These are phyloP conservation scores for Rhingia rostrata DNA, from an alignment of 2,888 invertebrate genomes.

Conservation along the genomic window DNA sequence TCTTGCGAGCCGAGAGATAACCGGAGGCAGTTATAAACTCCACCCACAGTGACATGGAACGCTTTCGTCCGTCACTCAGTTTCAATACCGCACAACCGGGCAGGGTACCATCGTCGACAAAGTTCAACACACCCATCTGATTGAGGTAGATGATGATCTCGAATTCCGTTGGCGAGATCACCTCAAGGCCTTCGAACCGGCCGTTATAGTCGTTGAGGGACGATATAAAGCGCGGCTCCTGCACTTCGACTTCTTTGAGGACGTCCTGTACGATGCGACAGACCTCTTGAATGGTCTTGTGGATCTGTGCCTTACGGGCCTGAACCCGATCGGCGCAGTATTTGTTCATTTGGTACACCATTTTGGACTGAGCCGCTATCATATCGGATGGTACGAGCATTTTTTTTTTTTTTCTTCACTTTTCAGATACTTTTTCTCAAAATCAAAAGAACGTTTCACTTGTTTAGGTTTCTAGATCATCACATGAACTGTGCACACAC, in stretches of 20 bases:
- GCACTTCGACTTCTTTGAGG: slow-evolving; percentile 96
- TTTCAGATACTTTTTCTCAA: neutral
- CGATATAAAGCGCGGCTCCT: slow-evolving; percentile 97
- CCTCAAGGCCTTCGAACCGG: slow-evolving; percentile 95
- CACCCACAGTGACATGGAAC: slow-evolving; percentile 99
- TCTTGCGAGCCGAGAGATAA: slow-evolving; percentile 97
- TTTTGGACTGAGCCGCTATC: slow-evolving; percentile 97
- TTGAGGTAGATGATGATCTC: slow-evolving; percentile 97
- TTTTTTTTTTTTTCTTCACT: slow-evolving; percentile 78
- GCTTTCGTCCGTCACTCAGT: slow-evolving; percentile 96
- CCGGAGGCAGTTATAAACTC: slow-evolving; percentile 99
- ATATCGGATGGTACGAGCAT: slow-evolving; percentile 97
- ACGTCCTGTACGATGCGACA: slow-evolving; percentile 97
- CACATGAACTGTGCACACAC: slow-evolving; percentile 8
- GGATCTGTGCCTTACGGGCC: slow-evolving; percentile 92
- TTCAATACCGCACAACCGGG: slow-evolving; percentile 97
- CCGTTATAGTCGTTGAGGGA: slow-evolving; percentile 95
- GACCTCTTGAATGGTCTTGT: slow-evolving; percentile 95
- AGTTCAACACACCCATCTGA: slow-evolving; percentile 99
- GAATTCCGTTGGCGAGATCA: slow-evolving; percentile 96
- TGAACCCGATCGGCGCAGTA: slow-evolving; percentile 96
- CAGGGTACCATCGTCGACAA: slow-evolving; percentile 96
- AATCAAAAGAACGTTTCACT: neutral
- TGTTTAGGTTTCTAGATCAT: slow-evolving; percentile 27
- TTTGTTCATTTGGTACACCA: slow-evolving; percentile 97